Evolutionary conservation across 1,140 invertebrate species (phyloP), one percentile per base, ranked within the genome.

Genomic region (Stenopsyche tienmushanensis): DNA sequence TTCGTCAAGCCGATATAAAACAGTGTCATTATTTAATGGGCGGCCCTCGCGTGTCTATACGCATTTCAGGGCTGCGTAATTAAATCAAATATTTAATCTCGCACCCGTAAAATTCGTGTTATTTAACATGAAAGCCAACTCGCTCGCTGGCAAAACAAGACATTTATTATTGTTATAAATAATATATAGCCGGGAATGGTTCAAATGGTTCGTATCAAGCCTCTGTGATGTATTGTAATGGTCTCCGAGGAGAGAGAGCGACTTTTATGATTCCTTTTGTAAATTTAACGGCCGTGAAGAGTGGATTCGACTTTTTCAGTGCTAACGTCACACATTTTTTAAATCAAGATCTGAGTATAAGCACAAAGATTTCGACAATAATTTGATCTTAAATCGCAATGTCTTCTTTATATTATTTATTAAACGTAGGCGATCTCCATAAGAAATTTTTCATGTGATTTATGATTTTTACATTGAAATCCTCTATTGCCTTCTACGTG

Each of bases 161-260:
- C 54, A 21, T 57, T 57, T 57, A 57, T 57, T 41, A 57, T 57
- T 57, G 54, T 57, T 57, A 57, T 57, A 60, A 60, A 60, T 60
- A 60, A 60, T 60, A 47, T 25, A 47, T 15, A 8, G 53, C 53
- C 5, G 15, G 24, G 42, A 29, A 23, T 21, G 55, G 39, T 58
- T 60, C 24, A 60, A 60, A 60, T 60, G 57, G 57, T 60, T 60
- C 57, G 57, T 60, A 60, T 60, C 57, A 60, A 60, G 57, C 42
- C 25, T 8, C 10, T 23, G 42, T 60, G 57, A 60, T 60, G 57
- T 60, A 60, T 47, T 60, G 57, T 60, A 60, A 60, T 60, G 57
- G 41, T 21, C 15, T 17, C 53, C 26, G 3, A 15, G 34, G 53
- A 23, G 15, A 13, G 15, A 21, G 10, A 41, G 18, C 34, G 34